Conservation (phyloP, 2,113 vertebrate species). For the Trogon surrucura region DNA sequence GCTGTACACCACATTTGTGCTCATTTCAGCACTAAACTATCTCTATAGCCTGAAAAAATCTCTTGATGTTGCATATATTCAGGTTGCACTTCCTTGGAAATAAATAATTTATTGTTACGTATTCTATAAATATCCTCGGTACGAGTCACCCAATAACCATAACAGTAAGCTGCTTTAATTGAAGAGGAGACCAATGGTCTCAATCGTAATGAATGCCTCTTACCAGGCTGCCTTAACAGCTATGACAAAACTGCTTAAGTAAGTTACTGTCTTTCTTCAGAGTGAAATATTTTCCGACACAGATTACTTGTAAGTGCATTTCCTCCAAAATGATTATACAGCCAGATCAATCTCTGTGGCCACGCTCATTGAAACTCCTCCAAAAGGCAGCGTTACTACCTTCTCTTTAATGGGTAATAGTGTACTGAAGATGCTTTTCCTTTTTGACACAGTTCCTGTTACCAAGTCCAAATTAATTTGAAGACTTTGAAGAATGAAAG, state of each 20-base stretch:
- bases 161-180: neutral
- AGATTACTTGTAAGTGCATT: neutral
- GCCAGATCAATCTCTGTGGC: neutral
- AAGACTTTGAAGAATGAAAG: neutral
- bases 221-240: neutral
- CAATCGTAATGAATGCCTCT: neutral
- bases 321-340: neutral
- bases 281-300: neutral
- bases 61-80: neutral
- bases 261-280: neutral
- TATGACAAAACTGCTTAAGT: neutral
- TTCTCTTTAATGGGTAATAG: neutral
- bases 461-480: neutral
- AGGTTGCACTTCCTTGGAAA: neutral
- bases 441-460: neutral
- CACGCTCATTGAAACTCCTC: neutral
- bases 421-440: neutral
- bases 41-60: constrained; percentile 15
- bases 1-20: neutral
- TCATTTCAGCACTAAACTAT: neutral
- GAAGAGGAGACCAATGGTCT: neutral
- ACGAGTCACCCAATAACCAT: neutral
- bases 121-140: neutral
- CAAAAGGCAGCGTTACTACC: neutral
- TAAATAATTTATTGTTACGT: constrained; percentile 16